Evolutionary conservation across 2,888 invertebrate species (phyloP).

Genomic region (Drosophila ezoana): DNA sequence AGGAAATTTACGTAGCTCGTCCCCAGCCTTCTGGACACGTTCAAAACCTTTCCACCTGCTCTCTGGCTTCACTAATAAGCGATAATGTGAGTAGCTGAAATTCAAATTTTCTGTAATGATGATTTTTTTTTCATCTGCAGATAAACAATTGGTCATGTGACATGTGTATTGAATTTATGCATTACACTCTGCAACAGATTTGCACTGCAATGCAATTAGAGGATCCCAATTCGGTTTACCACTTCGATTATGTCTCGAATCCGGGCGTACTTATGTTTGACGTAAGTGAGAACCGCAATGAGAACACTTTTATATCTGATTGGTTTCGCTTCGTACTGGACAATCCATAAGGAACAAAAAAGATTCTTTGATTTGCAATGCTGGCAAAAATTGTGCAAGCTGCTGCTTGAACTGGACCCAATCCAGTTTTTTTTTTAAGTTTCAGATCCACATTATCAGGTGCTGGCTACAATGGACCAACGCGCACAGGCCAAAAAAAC

Average conservation of each 20-base stretch:
- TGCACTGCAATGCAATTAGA: not conserved
- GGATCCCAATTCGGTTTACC: constrained; percentile 9
- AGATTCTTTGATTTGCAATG: not conserved
- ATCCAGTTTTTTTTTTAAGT: constrained; percentile 1
- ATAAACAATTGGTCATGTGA: not conserved
- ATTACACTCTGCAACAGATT: not conserved
- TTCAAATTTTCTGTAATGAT: not conserved
- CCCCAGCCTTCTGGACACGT: not conserved
- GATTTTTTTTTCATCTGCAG: not conserved
- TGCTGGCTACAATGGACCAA: constrained; percentile 16
- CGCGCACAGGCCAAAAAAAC: constrained; percentile 7
- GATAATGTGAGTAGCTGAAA: not conserved
- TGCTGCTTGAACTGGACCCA: not conserved
- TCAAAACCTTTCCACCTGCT: not conserved
- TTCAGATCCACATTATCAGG: not conserved
- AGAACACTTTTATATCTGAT: constrained; percentile 15
- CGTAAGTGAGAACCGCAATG: not conserved
- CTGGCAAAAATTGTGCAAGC: not conserved
- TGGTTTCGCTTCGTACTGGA: constrained; percentile 12
- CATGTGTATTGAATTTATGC: not conserved
- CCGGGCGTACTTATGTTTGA: not conserved
- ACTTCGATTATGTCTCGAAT: constrained; percentile 9
- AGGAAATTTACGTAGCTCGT: constrained; percentile 1
- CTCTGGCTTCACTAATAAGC: rapidly evolving
- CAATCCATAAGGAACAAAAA: not conserved